Evolutionary conservation across 2,113 vertebrate species (phyloP).

Genomic region (Nibea coibor): DNA sequence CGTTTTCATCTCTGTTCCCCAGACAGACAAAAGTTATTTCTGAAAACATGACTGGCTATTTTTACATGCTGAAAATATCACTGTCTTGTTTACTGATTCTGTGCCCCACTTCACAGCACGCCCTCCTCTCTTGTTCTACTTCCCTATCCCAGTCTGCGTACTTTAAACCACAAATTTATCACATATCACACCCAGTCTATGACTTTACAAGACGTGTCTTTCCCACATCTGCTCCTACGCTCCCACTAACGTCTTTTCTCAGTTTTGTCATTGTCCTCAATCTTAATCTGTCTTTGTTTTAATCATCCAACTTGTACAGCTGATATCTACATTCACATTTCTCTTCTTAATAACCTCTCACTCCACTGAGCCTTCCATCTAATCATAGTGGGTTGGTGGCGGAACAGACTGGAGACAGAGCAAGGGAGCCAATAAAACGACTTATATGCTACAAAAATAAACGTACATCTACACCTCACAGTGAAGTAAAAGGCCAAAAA

Average conservation of each 20-base stretch:
- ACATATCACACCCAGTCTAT: slow-evolving; percentile 52
- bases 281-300: slow-evolving; percentile 13
- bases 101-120: slow-evolving; percentile 27
- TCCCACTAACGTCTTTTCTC: slow-evolving; percentile 8
- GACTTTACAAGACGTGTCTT: slow-evolving; percentile 37
- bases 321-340: not conserved
- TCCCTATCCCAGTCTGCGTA: slow-evolving; percentile 20
- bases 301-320: not conserved
- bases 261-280: slow-evolving; percentile 2
- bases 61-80: slow-evolving; percentile 53
- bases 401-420: not conserved
- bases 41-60: slow-evolving; percentile 60
- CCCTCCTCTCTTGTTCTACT: slow-evolving; percentile 13
- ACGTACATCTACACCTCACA: not conserved
- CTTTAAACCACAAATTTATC: slow-evolving; percentile 57
- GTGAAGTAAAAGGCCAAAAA: not conserved
- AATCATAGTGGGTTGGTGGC: not conserved
- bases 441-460: not conserved
- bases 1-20: slow-evolving; percentile 40
- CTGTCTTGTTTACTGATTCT: slow-evolving; percentile 50
- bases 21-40: slow-evolving; percentile 63
- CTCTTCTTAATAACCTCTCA: not conserved
- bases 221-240: slow-evolving; percentile 47
- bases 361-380: not conserved
- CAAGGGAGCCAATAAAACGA: not conserved